A percentile compares a stretch with the other conserved stretches of the same genome.
Conservation (phyloP, 2,113 vertebrate genomes). For the Cyanoderma ruficeps region DNA sequence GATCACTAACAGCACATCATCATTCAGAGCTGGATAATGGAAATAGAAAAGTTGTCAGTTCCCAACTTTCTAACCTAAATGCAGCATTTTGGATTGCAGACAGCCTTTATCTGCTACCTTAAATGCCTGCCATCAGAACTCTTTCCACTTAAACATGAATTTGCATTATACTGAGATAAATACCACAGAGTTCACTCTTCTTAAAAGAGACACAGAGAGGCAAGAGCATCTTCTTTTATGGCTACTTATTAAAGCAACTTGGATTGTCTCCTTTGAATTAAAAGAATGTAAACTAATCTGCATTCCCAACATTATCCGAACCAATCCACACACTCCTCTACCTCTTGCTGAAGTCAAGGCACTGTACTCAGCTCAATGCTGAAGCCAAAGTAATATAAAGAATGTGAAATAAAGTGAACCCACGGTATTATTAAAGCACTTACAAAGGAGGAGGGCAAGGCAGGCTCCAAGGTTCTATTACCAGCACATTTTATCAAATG, state of each 20-base stretch:
- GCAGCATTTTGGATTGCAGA: neutral
- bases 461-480: neutral
- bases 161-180: neutral
- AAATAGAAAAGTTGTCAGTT: neutral
- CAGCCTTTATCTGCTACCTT: neutral
- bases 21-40: neutral
- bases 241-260: neutral
- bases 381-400: neutral
- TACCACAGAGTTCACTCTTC: neutral
- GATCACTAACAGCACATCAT: neutral
- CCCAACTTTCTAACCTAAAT: neutral
- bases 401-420: neutral
- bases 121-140: neutral
- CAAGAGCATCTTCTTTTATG: neutral
- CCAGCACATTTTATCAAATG: neutral
- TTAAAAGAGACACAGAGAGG: neutral
- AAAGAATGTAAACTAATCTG: neutral
- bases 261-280: neutral
- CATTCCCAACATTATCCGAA: rapidly evolving
- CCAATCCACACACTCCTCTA: neutral
- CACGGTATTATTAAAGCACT: neutral
- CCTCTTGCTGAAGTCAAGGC: neutral
- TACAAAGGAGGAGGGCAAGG: neutral
- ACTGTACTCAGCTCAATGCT: neutral
- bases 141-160: neutral